phyloP scores from a whole-genome alignment of 2,888 invertebrate species.

The Philonicus albiceps region DNA sequence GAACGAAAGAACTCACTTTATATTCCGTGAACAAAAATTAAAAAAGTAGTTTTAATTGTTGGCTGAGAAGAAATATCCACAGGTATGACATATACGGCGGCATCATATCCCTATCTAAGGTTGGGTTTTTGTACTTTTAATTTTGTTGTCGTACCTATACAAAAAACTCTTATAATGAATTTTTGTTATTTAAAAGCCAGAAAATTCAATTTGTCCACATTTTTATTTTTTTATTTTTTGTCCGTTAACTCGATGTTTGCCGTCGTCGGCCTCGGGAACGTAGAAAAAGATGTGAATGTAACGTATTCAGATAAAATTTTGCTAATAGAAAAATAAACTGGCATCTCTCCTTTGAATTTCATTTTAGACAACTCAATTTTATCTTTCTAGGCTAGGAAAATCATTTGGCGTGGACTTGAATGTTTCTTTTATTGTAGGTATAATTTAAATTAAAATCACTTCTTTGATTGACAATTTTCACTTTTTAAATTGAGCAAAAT shows the following conservation, averaged over 20 bases:
- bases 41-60: slow-evolving; percentile 23
- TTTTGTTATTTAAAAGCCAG: slow-evolving; percentile 34
- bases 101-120: not conserved
- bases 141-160: slow-evolving; percentile 3
- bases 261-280: not conserved
- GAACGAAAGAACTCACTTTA: slow-evolving; percentile 13
- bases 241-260: not conserved
- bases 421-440: too few relatives aligned
- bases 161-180: slow-evolving; percentile 19
- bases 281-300: not conserved
- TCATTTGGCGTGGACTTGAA: too few relatives aligned
- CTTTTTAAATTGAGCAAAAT: too few relatives aligned
- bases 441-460: too few relatives aligned
- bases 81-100: not conserved
- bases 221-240: too few relatives aligned
- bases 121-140: slow-evolving; percentile 24
- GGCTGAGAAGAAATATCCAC: slow-evolving; percentile 1
- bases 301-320: not conserved
- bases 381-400: not conserved
- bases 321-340: not conserved
- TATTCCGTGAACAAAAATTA: slow-evolving; percentile 17
- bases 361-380: not conserved
- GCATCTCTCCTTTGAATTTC: not conserved
- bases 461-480: too few relatives aligned
- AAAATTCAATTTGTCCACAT: slow-evolving; percentile 23